Evolutionary conservation across 1,140 invertebrate species (phyloP), one percentile per base, ranked within the genome.

Genomic region (Sipha flava): DNA sequence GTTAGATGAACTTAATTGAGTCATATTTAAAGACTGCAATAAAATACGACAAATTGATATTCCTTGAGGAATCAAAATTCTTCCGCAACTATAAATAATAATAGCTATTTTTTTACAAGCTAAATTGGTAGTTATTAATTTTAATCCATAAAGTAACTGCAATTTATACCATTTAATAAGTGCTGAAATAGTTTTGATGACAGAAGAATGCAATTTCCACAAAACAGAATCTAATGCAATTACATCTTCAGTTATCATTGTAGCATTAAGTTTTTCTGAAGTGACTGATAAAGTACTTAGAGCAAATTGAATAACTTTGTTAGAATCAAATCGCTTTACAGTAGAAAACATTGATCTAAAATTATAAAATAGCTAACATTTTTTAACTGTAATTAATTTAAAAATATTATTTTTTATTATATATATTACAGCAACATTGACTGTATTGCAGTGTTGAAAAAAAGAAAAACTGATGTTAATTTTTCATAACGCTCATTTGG

Each of bases 41-140:
- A 77, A 59, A 57, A 77, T 31, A 16, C 73, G 73, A 59, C 73
- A 77, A 40, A 77, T 77, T 29, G 14, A 77, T 43, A 10, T 26
- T 57, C 73, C 73, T 59, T 77, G 73, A 40, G 73, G 73, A 29
- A 77, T 77, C 59, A 77, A 77, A 59, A 57, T n/a, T 0, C 73
- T 52, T 10, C 49, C 73, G 43, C 52, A 77, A 59, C 73, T 77
- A 1, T 47, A 70, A 47, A 70, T 10, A 40, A n/a, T n/a, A n/a
- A n/a, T n/a, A n/a, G n/a, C n/a, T n/a, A n/a, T n/a, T n/a, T n/a
- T n/a, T n/a, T n/a, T n/a, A n/a, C n/a, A n/a, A n/a, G n/a, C n/a
- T n/a, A n/a, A n/a, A n/a, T n/a, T n/a, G n/a, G n/a, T n/a, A n/a
- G n/a, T n/a, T n/a, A n/a, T n/a, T n/a, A n/a, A n/a, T n/a, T n/a